These are phyloP conservation scores for Poecilia picta DNA, from an alignment of 2,797 vertebrate genomes.

Conservation along the genomic window DNA sequence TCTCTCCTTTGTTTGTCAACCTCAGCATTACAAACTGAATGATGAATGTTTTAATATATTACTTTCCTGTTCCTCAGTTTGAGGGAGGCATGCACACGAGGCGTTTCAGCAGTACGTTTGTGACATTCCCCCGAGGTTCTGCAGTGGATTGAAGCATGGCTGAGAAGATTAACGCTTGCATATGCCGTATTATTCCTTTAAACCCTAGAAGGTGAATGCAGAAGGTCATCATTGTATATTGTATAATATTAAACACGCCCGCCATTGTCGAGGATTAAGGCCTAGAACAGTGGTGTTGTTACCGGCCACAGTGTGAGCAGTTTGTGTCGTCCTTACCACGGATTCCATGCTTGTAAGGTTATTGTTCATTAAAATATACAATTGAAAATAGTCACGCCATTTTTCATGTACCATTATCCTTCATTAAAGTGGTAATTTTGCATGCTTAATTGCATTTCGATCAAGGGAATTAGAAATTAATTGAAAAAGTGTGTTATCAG, in stretches of 20 bases:
- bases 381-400: conserved; percentile 10
- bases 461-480: conserved; percentile 47
- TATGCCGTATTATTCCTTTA: conserved; percentile 72
- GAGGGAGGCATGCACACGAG: conserved; percentile 52
- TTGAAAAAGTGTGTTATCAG: conserved; percentile 45
- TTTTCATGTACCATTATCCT: conserved; percentile 25
- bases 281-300: conserved; percentile 52
- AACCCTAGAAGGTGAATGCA: conserved; percentile 70
- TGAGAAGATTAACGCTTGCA: conserved; percentile 69
- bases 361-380: conserved; percentile 11
- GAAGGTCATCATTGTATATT: conserved; percentile 70
- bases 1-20: conserved; percentile 37
- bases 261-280: conserved; percentile 63
- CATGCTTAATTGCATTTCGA: conserved; percentile 46
- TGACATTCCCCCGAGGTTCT: conserved; percentile 69
- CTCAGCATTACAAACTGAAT: conserved; percentile 71
- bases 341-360: conserved; percentile 14
- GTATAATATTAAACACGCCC: conserved; percentile 57
- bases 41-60: conserved; percentile 74
- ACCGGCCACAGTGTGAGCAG: conserved; percentile 16
- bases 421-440: conserved; percentile 25
- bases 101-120: conserved; percentile 54
- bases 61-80: conserved; percentile 59
- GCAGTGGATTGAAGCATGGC: conserved; percentile 64
- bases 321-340: conserved; percentile 30